Evolutionary conservation across 64 coral and sea anemone species (phyloP).

Genomic region (Cladopsammia gracilis): DNA sequence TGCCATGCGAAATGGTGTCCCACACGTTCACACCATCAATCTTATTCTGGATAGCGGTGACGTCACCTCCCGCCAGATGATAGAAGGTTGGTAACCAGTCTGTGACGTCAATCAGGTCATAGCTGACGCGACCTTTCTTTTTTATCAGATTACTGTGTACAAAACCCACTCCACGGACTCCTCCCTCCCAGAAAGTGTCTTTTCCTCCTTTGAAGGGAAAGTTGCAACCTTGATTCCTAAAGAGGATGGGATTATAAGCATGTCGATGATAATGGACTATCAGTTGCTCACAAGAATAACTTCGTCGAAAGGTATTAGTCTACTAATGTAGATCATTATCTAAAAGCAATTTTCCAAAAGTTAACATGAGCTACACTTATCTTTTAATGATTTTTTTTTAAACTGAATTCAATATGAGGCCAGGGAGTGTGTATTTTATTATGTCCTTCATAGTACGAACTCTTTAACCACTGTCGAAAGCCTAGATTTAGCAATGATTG

Average conservation of each 20-base stretch:
- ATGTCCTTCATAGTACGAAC: no score
- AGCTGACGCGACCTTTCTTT: slow-evolving; percentile 86
- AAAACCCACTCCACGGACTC: slow-evolving; percentile 92
- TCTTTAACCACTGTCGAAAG: no score
- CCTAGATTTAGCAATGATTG: no score
- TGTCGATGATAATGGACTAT: no score
- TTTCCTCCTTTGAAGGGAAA: slow-evolving; percentile 95
- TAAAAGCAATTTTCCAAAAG: no score
- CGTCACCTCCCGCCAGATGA: slow-evolving; percentile 93
- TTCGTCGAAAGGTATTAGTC: no score
- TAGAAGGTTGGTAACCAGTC: slow-evolving; percentile 99
- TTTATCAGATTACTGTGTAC: slow-evolving; percentile 90
- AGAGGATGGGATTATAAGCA: not conserved
- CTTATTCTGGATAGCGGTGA: slow-evolving; percentile 51
- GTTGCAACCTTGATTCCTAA: slow-evolving; percentile 97
- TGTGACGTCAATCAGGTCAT: slow-evolving; percentile 90
- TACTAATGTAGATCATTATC: no score
- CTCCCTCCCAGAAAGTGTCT: slow-evolving; percentile 99
- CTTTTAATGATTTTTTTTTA: no score
- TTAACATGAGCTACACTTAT: no score
- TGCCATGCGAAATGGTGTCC: slow-evolving; percentile 84
- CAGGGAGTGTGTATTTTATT: no score
- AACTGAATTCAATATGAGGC: no score
- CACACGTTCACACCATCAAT: slow-evolving; percentile 92
- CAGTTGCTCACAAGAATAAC: no score